Base-by-base conservation (phyloP, 2,797 vertebrate species). In the Poeciliopsis gracilis region DNA sequence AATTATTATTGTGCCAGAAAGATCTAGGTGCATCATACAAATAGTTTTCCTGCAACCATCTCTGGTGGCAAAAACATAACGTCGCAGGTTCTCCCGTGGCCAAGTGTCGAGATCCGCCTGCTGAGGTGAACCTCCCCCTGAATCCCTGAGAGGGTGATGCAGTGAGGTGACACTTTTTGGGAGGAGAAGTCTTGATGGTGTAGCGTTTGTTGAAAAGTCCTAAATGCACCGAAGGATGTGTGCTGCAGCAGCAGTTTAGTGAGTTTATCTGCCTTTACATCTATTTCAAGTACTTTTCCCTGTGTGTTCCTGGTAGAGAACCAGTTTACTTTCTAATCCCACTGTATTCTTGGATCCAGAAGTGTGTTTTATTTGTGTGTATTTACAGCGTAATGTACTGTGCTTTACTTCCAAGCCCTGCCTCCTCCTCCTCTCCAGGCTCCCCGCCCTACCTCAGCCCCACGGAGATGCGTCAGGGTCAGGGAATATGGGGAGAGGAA, bases 401-500 rank as follows among this genome's bases (percentile, higher is more conserved):
- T 79, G 85, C 79, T 89, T 86, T 89, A 84, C 86, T 88, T 86
- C 79, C 77, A 89, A 82, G 79, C 87, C 71, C 57, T 76, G 23
- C 77, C 85, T 66, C 83, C 85, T 82, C 84, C 78, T 76, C 80
- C 76, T 79, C 79, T 89, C 72, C 81, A 75, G 7, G 78, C 88
- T 88, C 92, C 93, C 93, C 93, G 90, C 95, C 93, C 93, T 94
- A 91, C 92, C 93, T 93, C 93, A 93, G 92, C 92, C 94, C 95
- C 92, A 82, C 82, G 88, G 95, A 95, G 94, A 94, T 93, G 93
- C 87, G 90, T 85, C 73, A 90, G 93, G 95, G 95, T 96, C 94
- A 95, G 95, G 95, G 95, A 95, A 95, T 95, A 95, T 94, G 94
- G 93, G 93, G 93, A 94, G 92, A 93, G 92, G 93, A 95, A 95